Evolutionary conservation across 2,888 invertebrate genomes (phyloP).

Genomic region (Esperia sulphurella): DNA sequence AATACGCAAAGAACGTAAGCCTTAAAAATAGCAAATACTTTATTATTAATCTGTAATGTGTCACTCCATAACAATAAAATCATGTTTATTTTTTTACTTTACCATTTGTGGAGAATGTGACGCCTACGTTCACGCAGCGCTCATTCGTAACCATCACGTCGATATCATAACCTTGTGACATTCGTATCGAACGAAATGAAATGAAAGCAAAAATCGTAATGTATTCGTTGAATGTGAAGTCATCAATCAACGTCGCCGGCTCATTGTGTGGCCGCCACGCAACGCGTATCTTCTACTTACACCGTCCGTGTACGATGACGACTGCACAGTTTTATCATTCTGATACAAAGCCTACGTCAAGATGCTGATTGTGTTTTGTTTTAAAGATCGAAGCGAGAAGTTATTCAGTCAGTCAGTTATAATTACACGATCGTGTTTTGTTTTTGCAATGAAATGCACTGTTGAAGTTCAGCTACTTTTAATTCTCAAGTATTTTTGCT

Average conservation of each 20-base stretch:
- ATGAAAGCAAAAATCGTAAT: conserved; percentile 79
- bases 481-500: no score
- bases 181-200: conserved; percentile 74
- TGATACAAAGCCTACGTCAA: conserved; percentile 47
- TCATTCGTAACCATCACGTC: conserved; percentile 43
- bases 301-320: conserved; percentile 26
- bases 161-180: conserved; percentile 78
- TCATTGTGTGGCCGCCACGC: conserved; percentile 77
- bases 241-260: conserved; percentile 75
- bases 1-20: no score
- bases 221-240: conserved; percentile 74
- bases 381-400: conserved; percentile 7
- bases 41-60: no score
- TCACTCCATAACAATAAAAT: no score
- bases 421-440: conserved; percentile 1
- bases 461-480: no score
- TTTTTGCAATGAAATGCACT: not conserved
- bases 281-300: conserved; percentile 38
- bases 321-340: conserved; percentile 57
- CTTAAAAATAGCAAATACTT: no score
- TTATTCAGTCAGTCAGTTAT: not conserved
- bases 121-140: conserved; percentile 33
- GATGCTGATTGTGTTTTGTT: conserved; percentile 31
- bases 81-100: not conserved
- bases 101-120: not conserved